Evolutionary conservation across 1,140 invertebrate species (phyloP).

Genomic region (Bradysia coprophila): DNA sequence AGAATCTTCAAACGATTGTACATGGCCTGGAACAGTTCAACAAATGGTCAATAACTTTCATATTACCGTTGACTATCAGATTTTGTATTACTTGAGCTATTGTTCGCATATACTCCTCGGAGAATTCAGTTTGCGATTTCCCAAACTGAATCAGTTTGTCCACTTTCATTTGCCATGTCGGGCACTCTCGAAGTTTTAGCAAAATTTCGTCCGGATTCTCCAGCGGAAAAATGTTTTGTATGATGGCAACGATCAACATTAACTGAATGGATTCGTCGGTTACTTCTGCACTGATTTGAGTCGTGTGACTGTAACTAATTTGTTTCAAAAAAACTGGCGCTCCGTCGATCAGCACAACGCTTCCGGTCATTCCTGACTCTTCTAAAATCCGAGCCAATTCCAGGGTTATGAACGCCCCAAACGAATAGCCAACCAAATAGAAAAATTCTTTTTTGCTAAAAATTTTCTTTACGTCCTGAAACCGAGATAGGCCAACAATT

Average conservation of each 20-base stretch:
- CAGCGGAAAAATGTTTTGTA: conserved; percentile 30
- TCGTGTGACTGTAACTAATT: conserved; percentile 19
- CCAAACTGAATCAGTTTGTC: conserved; percentile 14
- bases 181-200: conserved; percentile 14
- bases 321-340: conserved; percentile 32
- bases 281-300: conserved; percentile 26
- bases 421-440: conserved; percentile 45
- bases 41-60: no score
- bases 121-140: conserved; percentile 24
- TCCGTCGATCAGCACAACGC: conserved; percentile 34
- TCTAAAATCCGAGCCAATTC: conserved; percentile 34
- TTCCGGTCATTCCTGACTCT: conserved; percentile 29
- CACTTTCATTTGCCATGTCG: conserved; percentile 12
- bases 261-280: conserved; percentile 31
- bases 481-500: no score
- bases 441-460: conserved; percentile 33
- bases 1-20: conserved; percentile 36
- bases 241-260: conserved; percentile 28
- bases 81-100: no score
- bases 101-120: conserved; percentile 24
- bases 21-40: no score
- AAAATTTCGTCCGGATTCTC: conserved; percentile 30
- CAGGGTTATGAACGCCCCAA: conserved; percentile 34
- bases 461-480: conserved; percentile 21
- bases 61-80: no score